phyloP scores from a whole-genome alignment of 2,797 vertebrate species.

The Sebastes taczanowskii region DNA sequence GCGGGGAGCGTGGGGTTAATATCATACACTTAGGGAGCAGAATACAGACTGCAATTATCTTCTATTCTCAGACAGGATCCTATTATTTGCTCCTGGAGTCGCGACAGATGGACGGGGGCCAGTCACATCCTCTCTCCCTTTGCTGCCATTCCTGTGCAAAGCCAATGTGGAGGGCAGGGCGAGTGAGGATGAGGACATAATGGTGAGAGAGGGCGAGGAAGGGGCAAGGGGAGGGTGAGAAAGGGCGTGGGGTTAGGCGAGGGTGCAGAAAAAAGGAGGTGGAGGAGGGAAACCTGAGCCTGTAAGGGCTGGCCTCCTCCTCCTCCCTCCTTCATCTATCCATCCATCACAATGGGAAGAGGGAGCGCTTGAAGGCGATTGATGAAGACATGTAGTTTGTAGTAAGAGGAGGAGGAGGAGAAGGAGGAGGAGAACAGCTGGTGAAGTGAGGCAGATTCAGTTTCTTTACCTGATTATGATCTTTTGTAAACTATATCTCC shows the following conservation, averaged over 20 bases:
- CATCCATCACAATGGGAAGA: constrained; percentile 39
- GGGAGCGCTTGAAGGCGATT: constrained; percentile 45
- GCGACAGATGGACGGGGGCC: constrained; percentile 86
- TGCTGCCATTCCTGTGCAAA: constrained; percentile 79
- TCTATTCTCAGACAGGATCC: constrained; percentile 87
- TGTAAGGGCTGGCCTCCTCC: constrained; percentile 1
- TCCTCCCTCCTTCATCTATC: constrained; percentile 33
- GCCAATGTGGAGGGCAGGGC: constrained; percentile 76
- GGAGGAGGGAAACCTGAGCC: constrained; percentile 63
- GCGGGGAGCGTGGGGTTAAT: constrained; percentile 84
- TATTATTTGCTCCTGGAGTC: constrained; percentile 82
- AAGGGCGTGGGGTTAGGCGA: constrained; percentile 22
- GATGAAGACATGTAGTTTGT: constrained; percentile 52
- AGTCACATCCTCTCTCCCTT: constrained; percentile 49
- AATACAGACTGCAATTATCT: constrained; percentile 87
- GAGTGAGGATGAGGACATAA: constrained; percentile 47
- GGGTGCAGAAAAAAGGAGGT: constrained; percentile 24
- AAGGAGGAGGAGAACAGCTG: constrained; percentile 18
- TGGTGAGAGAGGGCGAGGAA: constrained; percentile 53
- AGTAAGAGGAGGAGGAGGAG: background rate
- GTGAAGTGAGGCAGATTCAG: background rate
- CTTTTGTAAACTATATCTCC: background rate
- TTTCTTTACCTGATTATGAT: background rate
- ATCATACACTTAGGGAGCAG: constrained; percentile 86
- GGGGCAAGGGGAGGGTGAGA: constrained; percentile 37